phyloP scores from a whole-genome alignment of 1,140 invertebrate genomes.

The Nomia melanderi region DNA sequence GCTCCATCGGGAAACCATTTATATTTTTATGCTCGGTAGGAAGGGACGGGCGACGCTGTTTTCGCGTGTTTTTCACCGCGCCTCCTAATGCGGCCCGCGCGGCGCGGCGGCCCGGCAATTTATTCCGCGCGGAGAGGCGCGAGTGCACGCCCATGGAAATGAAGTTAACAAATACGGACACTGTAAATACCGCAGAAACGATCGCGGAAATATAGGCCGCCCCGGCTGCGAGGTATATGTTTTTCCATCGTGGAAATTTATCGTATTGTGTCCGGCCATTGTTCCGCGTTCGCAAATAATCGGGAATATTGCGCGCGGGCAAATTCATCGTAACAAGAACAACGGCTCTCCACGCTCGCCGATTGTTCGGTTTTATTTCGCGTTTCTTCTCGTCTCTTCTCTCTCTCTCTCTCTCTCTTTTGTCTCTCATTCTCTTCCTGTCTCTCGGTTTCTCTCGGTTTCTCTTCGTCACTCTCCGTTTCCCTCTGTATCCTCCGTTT shows the following conservation, averaged over 20 bases:
- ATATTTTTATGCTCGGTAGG: conserved; percentile 13
- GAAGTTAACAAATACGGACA: conserved; percentile 47
- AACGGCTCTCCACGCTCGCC: background rate
- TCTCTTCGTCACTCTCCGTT: background rate
- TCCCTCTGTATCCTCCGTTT: background rate
- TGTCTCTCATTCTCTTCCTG: background rate
- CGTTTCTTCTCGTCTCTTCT: background rate
- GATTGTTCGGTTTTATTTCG: background rate
- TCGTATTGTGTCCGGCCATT: conserved; percentile 13
- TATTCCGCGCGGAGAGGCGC: conserved; percentile 32
- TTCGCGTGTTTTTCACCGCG: background rate
- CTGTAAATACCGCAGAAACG: conserved; percentile 43
- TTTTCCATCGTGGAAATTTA: conserved; percentile 40
- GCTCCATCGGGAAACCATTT: conserved; percentile 28
- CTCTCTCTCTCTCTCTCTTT: background rate
- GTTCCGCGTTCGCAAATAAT: conserved; percentile 39
- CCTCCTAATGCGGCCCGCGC: background rate
- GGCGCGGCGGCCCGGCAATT: background rate
- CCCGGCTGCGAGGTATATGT: background rate
- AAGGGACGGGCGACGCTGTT: background rate
- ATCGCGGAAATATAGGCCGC: conserved; percentile 23
- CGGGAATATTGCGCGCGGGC: background rate
- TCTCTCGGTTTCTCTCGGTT: too few relatives aligned
- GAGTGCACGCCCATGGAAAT: conserved; percentile 22
- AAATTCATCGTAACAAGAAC: conserved; percentile 15